Base-by-base conservation (phyloP, 2,113 vertebrate genomes). In the Brachypteracias leptosomus region DNA sequence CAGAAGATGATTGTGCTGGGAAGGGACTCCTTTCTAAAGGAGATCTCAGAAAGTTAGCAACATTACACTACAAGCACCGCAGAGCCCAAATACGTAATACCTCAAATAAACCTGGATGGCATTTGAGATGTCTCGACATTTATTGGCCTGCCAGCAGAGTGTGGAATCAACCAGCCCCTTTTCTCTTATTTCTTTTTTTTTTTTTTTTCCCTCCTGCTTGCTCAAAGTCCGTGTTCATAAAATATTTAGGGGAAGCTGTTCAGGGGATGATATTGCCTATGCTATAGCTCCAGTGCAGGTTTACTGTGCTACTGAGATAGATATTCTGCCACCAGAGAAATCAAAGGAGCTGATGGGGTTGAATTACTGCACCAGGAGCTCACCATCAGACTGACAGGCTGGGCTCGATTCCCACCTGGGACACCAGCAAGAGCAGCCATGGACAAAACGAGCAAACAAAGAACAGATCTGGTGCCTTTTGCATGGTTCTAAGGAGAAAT, bases 171-270 rank as follows among this genome's bases (percentile, higher is more conserved):
- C 85, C 81, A 78, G 51, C 68, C 82, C 65, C 71, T 91, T 77
- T 85, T 38, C 94, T 88, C 70, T 88, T 31, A n/a, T 25, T 46
- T 38, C 31, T 40, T 38, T n/a, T 61, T 57, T 58, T n/a, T 61
- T 57, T 58, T 10, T 61, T 61, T 36, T 17, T 11, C 6, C 42
- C 31, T 88, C 74, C 54, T 85, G 83, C 83, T 93, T 65, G 66
- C 97, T 96, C 86, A 15, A 96, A 94, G 89, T 92, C 87, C 2
- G 2, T 19, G 75, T 81, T 90, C 93, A 97, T 97, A 81, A 97
- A 97, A 97, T 95, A 97, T 97, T 97, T 90, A 97, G 68, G 20
- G 6, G 33, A 74, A 95, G 78, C 88, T 96, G 92, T 95, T 96
- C 82, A 90, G 95, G 93, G 88, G 90, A 85, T 78, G 94, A 35